phyloP scores from a whole-genome alignment of 1,140 invertebrate species.

The Drosophila pallidifrons region DNA sequence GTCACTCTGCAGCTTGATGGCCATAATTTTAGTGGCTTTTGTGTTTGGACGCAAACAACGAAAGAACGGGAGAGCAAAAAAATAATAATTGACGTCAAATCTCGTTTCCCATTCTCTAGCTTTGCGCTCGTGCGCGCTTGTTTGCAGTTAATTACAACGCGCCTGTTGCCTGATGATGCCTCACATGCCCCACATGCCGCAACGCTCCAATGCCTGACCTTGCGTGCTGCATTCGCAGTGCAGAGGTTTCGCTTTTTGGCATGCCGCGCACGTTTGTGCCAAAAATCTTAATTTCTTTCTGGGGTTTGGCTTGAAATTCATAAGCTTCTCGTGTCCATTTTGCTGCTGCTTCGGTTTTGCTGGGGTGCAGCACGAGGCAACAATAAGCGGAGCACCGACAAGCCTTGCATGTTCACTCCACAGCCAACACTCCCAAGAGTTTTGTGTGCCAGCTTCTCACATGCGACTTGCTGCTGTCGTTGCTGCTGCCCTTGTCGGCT shows the following conservation, averaged over 20 bases:
- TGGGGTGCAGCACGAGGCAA: constrained; percentile 55
- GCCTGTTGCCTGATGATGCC: constrained; percentile 10
- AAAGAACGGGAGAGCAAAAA: constrained; percentile 32
- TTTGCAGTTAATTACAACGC: constrained; percentile 74
- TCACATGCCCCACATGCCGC: not conserved
- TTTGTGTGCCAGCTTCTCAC: constrained; percentile 1
- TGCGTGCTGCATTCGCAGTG: constrained; percentile 70
- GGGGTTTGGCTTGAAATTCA: constrained; percentile 31
- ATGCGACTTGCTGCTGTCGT: constrained; percentile 13
- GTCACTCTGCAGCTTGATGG: constrained; percentile 64
- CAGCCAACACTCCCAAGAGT: not conserved
- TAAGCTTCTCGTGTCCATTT: constrained; percentile 70
- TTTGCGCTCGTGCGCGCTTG: constrained; percentile 44
- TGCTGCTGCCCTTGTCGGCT: constrained; percentile 37
- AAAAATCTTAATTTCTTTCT: constrained; percentile 82
- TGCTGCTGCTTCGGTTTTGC: constrained; percentile 27
- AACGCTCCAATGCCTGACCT: constrained; percentile 49
- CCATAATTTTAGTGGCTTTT: constrained; percentile 57
- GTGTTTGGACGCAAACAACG: constrained; percentile 23
- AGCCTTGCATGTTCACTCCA: constrained; percentile 19
- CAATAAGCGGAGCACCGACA: constrained; percentile 4
- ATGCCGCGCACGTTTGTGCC: constrained; percentile 75
- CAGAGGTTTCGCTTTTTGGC: constrained; percentile 53
- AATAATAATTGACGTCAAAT: constrained; percentile 77
- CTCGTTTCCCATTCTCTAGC: constrained; percentile 26